Evolutionary conservation across 2,113 vertebrate genomes (phyloP).

Genomic region (Australoheros scitulus): DNA sequence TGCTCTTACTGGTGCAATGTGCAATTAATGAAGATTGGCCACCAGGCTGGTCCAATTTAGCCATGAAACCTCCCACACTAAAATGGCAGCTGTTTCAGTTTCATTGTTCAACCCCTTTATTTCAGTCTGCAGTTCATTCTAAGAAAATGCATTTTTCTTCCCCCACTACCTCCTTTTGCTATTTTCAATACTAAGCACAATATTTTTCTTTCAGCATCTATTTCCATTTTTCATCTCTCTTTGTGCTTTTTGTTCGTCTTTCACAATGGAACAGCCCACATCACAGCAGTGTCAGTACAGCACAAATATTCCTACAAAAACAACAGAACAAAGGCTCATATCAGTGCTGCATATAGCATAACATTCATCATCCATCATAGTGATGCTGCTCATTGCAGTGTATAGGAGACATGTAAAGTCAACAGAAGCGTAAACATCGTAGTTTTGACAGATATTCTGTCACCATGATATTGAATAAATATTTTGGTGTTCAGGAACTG

Average conservation of each 20-base stretch:
- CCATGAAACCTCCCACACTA: no score
- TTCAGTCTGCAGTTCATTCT: slow-evolving; percentile 54
- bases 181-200: not conserved
- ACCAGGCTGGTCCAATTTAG: no score
- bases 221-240: not conserved
- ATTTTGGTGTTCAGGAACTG: not conserved
- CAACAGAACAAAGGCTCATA: not conserved
- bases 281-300: not conserved
- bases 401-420: not conserved
- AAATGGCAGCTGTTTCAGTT: no score
- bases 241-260: not conserved
- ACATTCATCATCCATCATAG: slow-evolving; percentile 21
- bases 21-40: no score
- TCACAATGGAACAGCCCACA: not conserved
- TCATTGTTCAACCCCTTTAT: no score
- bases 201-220: not conserved
- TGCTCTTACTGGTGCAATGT: no score
- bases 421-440: slow-evolving; percentile 15
- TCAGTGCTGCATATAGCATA: slow-evolving; percentile 19
- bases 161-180: not conserved
- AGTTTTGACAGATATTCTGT: slow-evolving; percentile 17
- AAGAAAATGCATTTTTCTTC: slow-evolving; percentile 54
- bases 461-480: not conserved
- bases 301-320: not conserved
- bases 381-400: not conserved